phyloP scores from a whole-genome alignment of 2,797 vertebrate species.

The Lacerta viridis region DNA sequence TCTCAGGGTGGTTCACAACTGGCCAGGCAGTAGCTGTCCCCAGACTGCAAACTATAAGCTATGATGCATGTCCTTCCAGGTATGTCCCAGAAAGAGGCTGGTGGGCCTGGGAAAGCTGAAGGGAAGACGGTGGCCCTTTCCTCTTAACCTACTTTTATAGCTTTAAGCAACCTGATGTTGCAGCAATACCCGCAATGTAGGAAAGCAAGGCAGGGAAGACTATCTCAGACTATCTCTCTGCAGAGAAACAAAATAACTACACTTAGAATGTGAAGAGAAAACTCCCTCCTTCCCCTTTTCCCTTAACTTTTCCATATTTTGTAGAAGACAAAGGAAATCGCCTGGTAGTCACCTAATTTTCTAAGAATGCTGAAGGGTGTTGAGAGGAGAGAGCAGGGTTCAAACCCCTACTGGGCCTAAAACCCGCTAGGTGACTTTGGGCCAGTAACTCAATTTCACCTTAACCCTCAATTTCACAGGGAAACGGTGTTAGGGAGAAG shows the following conservation, averaged over 20 bases:
- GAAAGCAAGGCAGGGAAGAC: background rate
- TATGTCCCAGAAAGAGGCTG: background rate
- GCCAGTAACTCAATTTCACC: background rate
- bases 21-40: too few relatives aligned
- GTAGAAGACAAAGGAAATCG: background rate
- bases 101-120: background rate
- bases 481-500: background rate
- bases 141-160: background rate
- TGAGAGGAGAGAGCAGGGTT: background rate
- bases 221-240: background rate
- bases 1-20: too few relatives aligned
- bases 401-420: background rate
- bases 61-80: background rate
- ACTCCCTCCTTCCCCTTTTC: too few relatives aligned
- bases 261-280: background rate
- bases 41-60: background rate
- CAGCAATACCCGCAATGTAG: background rate
- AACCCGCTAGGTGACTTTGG: background rate
- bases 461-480: background rate
- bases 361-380: rapidly evolving
- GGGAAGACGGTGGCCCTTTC: background rate
- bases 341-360: background rate
- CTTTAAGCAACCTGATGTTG: background rate
- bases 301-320: background rate
- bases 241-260: background rate